Evolutionary conservation across 1,140 invertebrate genomes (phyloP).

Genomic region (Tribolium castaneum): DNA sequence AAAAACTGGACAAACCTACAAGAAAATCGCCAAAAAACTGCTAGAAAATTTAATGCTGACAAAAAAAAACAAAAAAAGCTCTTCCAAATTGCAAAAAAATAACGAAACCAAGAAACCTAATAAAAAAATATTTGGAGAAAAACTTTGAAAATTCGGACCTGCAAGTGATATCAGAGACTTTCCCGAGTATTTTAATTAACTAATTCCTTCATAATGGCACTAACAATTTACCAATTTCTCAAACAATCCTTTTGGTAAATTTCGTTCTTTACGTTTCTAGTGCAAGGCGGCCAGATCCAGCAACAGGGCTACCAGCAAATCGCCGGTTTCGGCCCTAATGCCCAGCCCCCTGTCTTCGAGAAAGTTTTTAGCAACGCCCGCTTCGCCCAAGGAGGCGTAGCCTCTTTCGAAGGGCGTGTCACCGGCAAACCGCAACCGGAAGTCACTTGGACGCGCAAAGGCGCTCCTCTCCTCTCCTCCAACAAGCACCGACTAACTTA

Average conservation of each 20-base stretch:
- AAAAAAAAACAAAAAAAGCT: too few species aligned
- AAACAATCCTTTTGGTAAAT: not conserved
- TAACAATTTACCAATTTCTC: too few species aligned
- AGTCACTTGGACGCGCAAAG: slow-evolving; percentile 94
- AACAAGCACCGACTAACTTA: slow-evolving; percentile 89
- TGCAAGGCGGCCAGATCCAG: slow-evolving; percentile 65
- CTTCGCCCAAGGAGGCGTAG: slow-evolving; percentile 93
- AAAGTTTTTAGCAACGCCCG: slow-evolving; percentile 93
- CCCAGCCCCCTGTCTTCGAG: slow-evolving; percentile 90
- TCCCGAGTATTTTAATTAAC: too few species aligned
- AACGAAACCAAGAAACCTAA: too few species aligned
- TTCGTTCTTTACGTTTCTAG: slow-evolving; percentile 63
- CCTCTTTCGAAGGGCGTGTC: slow-evolving; percentile 91
- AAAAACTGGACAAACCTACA: too few species aligned
- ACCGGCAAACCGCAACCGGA: slow-evolving; percentile 92
- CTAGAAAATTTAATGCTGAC: too few species aligned
- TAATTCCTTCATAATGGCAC: too few species aligned
- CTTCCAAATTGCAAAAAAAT: too few species aligned
- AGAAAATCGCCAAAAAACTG: too few species aligned
- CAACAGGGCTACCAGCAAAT: slow-evolving; percentile 68
- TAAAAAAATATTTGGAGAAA: too few species aligned
- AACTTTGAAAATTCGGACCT: too few species aligned
- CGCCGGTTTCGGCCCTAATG: slow-evolving; percentile 67
- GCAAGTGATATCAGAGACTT: too few species aligned
- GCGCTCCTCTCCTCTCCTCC: slow-evolving; percentile 81